These are phyloP conservation scores for Spodoptera littoralis DNA, from an alignment of 2,888 invertebrate species.

Conservation along the genomic window DNA sequence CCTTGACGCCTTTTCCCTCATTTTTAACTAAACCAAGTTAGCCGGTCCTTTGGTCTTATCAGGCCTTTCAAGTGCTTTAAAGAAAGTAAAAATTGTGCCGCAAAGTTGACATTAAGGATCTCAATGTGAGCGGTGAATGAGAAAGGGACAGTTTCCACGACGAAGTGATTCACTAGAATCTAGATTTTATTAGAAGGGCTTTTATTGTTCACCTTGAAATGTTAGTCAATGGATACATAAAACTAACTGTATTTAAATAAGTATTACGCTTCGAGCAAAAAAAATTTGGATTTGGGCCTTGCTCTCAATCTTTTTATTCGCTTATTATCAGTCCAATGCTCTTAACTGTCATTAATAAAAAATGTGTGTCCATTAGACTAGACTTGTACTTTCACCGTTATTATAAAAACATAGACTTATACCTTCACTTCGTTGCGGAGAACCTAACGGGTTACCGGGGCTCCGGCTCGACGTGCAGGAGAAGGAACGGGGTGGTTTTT, in stretches of 20 bases:
- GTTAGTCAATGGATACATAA: not conserved
- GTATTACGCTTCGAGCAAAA: no score
- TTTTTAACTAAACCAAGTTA: conserved; percentile 22
- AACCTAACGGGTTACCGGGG: no score
- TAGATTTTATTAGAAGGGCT: conserved; percentile 16
- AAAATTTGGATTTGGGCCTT: no score
- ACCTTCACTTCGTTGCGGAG: no score
- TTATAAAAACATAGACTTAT: no score
- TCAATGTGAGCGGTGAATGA: conserved; percentile 16
- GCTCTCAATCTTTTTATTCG: no score
- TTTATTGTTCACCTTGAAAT: conserved; percentile 15
- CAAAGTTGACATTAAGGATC: conserved; percentile 15
- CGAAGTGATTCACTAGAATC: conserved; percentile 20
- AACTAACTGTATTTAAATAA: not conserved
- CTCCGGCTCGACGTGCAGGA: no score
- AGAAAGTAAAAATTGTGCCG: conserved; percentile 21
- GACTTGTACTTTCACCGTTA: no score
- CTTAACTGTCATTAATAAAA: no score
- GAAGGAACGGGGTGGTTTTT: no score
- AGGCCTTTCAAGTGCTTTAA: conserved; percentile 28
- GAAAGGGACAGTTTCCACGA: conserved; percentile 18
- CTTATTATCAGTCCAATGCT: no score
- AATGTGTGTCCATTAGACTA: no score
- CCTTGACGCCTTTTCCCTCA: conserved; percentile 6
- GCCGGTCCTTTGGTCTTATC: conserved; percentile 22